These are phyloP conservation scores for Cremastinae sp. DNA, from an alignment of 2,888 invertebrate species.

Conservation along the genomic window DNA sequence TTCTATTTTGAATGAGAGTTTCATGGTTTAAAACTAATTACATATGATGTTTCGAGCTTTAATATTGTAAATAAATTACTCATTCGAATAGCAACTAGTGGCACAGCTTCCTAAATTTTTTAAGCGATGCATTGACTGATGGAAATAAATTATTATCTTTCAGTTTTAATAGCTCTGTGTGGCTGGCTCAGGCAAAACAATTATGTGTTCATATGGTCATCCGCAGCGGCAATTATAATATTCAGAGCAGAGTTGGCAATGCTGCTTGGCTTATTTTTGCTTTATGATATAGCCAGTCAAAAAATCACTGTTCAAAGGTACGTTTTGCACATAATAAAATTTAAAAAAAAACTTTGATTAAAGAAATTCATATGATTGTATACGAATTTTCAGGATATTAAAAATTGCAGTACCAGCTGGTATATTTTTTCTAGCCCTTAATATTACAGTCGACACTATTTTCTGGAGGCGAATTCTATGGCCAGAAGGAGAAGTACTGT, in stretches of 20 bases:
- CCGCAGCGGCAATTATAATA: conserved; percentile 93
- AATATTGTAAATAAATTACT: not conserved
- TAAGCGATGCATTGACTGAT: not conserved
- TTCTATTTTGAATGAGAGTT: not conserved
- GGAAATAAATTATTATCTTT: conserved; percentile 39
- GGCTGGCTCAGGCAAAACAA: conserved; percentile 91
- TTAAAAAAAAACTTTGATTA: no score
- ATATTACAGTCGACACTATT: conserved; percentile 92
- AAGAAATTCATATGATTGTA: conserved; percentile 19
- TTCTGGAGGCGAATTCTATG: conserved; percentile 95
- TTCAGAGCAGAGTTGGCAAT: conserved; percentile 95
- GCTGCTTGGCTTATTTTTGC: conserved; percentile 91
- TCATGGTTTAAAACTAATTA: conserved; percentile 39
- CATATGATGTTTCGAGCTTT: not conserved
- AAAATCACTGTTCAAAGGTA: conserved; percentile 87
- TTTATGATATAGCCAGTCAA: conserved; percentile 88
- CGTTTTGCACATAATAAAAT: not conserved
- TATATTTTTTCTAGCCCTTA: conserved; percentile 84
- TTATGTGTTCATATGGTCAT: conserved; percentile 88
- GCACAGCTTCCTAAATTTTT: conserved; percentile 11
- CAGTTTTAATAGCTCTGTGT: conserved; percentile 92
- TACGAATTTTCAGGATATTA: conserved; percentile 82
- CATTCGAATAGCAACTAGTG: not conserved
- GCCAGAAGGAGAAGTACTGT: conserved; percentile 99
- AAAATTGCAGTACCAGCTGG: conserved; percentile 88